Base-by-base conservation (phyloP, 2,113 vertebrate species). In the Corythaeola cristata region DNA sequence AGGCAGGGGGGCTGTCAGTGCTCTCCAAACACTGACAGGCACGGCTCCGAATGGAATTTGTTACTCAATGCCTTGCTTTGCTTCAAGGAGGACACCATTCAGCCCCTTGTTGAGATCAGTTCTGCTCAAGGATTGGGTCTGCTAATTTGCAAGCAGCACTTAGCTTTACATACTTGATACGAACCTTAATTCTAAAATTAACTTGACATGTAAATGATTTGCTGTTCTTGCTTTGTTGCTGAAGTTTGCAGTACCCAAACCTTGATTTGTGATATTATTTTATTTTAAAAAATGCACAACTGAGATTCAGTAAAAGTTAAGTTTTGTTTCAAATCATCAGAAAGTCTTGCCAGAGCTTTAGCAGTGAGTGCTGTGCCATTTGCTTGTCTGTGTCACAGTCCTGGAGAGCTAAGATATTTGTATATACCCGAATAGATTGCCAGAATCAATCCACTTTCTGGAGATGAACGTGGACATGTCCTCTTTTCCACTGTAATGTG, bases 391-490 rank as follows among this genome's bases (percentile, higher is more conserved):
- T 94, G 95, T 81, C 80, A 72, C 86, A 63, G 66, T 91, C 63
- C 75, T 89, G 86, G 81, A 91, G 83, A 94, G 89, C 74, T 60
- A 60, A 89, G 84, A 64, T 93, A 92, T 94, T 92, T 94, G 89
- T 95, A 85, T 94, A 92, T 87, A 92, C 55, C 45, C 1, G 85
- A 96, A 91, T 89, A 96, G 91, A 97, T 96, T 96, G 91, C 90
- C 94, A 94, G 91, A 95, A 96, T 96, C 95, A 96, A 96, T 96
- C 96, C 87, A 56, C 87, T 97, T 97, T 94, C 85, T 12, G 1
- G 89, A 97, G 95, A 97, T 89, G 94, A 91, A 83, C 68, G 41
- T 94, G 91, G 93, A 94, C 89, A 93, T 91, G 90, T 96, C 94
- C 58, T 95, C 67, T 96, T 90, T 95, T 78, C 87, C 89, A 72